Conservation (phyloP, 2,888 invertebrate species). For the Latrodectus elegans region DNA sequence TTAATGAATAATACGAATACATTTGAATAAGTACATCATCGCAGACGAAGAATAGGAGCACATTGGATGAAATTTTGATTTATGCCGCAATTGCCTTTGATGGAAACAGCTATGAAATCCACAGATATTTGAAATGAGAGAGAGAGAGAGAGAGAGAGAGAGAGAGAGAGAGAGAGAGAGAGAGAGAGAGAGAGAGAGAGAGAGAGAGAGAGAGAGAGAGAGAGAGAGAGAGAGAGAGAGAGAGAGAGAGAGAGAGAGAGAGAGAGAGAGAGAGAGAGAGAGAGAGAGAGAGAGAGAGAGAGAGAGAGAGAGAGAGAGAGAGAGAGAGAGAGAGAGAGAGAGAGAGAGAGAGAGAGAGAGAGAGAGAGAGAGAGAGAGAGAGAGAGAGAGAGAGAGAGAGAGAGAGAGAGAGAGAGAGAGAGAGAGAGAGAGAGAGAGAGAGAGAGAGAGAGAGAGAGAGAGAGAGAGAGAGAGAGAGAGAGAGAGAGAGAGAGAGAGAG, state of each 20-base stretch:
- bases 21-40: too few relatives aligned
- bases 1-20: too few relatives aligned
- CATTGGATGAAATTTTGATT: too few relatives aligned
- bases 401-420: slow-evolving; percentile 16
- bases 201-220: slow-evolving; percentile 12
- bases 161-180: slow-evolving; percentile 13
- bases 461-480: slow-evolving; percentile 10
- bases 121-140: background rate
- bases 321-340: slow-evolving; percentile 9
- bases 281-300: slow-evolving; percentile 9
- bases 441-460: slow-evolving; percentile 12
- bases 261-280: slow-evolving; percentile 16
- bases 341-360: slow-evolving; percentile 12
- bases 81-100: too few relatives aligned
- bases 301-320: slow-evolving; percentile 11
- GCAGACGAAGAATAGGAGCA: too few relatives aligned
- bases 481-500: slow-evolving; percentile 9
- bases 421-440: slow-evolving; percentile 9
- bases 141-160: slow-evolving; percentile 9
- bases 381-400: slow-evolving; percentile 11
- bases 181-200: slow-evolving; percentile 9
- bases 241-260: slow-evolving; percentile 7
- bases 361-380: slow-evolving; percentile 14
- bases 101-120: too few relatives aligned
- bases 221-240: slow-evolving; percentile 14